Evolutionary conservation across 2,888 invertebrate genomes (phyloP).

Genomic region (Prosopocoilus inquinatus): DNA sequence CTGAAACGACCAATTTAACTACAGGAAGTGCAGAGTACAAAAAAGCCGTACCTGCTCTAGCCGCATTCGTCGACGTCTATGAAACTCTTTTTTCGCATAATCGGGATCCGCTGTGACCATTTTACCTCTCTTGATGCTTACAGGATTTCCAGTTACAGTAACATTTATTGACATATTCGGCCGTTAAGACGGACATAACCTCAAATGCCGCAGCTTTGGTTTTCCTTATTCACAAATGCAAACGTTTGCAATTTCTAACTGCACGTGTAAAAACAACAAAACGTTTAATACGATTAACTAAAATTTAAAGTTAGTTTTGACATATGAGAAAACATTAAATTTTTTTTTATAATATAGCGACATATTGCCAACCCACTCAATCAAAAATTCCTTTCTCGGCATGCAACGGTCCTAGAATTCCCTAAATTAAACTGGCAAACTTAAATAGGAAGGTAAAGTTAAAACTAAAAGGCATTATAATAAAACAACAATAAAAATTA

Average conservation of each 20-base stretch:
- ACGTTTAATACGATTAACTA: too few relatives aligned
- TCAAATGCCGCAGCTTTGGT: slow-evolving; percentile 6
- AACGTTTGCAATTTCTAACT: neutral
- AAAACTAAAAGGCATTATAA: too few relatives aligned
- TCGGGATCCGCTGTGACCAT: slow-evolving; percentile 55
- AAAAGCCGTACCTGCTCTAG: slow-evolving; percentile 57
- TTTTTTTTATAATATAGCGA: too few relatives aligned
- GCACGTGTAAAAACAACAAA: too few relatives aligned
- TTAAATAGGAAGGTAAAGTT: too few relatives aligned
- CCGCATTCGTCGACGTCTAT: slow-evolving; percentile 58
- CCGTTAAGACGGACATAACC: slow-evolving; percentile 23
- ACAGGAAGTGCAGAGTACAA: neutral
- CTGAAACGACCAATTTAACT: slow-evolving; percentile 41
- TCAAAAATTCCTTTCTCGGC: too few relatives aligned
- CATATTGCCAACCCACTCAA: too few relatives aligned
- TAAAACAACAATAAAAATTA: too few relatives aligned
- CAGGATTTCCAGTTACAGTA: slow-evolving; percentile 57
- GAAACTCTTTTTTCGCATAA: slow-evolving; percentile 55
- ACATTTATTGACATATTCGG: slow-evolving; percentile 61
- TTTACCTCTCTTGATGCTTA: slow-evolving; percentile 51
- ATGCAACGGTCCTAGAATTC: too few relatives aligned
- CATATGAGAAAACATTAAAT: too few relatives aligned
- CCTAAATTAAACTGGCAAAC: too few relatives aligned
- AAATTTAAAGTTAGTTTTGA: too few relatives aligned
- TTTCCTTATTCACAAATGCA: neutral